Conservation (phyloP, 1,140 invertebrate genomes). For the Ruditapes philippinarum region DNA sequence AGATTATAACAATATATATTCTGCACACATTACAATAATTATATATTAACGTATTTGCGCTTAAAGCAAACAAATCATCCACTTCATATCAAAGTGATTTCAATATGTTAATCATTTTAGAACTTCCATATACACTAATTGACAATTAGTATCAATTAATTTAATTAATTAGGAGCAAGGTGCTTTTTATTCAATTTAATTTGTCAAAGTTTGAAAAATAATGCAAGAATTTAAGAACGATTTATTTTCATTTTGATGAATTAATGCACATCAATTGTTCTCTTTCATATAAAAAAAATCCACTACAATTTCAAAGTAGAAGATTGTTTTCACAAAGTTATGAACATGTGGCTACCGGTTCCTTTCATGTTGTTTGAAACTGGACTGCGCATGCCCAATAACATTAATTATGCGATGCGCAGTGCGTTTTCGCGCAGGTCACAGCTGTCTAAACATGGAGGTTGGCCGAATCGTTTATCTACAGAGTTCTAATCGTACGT, state of each 20-base stretch:
- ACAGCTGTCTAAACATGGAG: conserved; percentile 87
- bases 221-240: neutral
- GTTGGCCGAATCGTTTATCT: conserved; percentile 82
- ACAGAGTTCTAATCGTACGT: conserved; percentile 84
- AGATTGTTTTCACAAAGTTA: conserved; percentile 34
- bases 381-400: conserved; percentile 82
- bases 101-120: too few species aligned
- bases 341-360: conserved; percentile 66
- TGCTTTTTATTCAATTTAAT: neutral
- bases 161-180: neutral
- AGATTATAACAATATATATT: too few species aligned
- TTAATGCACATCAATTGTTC: neutral
- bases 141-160: too few species aligned
- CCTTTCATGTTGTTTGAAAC: conserved; percentile 55
- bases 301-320: conserved; percentile 2
- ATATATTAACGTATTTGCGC: too few species aligned
- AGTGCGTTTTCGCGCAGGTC: conserved; percentile 83
- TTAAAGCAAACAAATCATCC: too few species aligned
- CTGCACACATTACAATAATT: too few species aligned
- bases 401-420: conserved; percentile 80
- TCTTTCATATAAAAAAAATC: conserved; percentile 8
- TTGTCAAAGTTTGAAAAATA: neutral
- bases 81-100: too few species aligned
- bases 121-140: too few species aligned
- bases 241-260: neutral